These are phyloP conservation scores for Peribatodes rhomboidaria DNA, from an alignment of 2,888 invertebrate species.

Conservation along the genomic window DNA sequence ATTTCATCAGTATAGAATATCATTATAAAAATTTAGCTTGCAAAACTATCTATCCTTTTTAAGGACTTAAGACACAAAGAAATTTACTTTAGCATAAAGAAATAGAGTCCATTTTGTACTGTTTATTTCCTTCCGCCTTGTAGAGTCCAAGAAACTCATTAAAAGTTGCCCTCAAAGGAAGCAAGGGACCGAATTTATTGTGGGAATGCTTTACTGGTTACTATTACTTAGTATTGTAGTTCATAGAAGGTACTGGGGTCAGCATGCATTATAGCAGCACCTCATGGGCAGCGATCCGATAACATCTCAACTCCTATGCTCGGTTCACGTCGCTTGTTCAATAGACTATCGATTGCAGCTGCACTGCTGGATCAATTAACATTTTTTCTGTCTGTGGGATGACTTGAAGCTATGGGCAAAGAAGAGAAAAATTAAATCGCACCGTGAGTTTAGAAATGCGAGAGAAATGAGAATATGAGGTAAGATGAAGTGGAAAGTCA, in stretches of 20 bases:
- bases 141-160: slow-evolving; percentile 57
- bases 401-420: no score
- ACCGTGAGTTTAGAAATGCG: no score
- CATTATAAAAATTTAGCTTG: slow-evolving; percentile 1
- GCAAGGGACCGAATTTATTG: slow-evolving; percentile 49
- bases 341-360: no score
- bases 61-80: slow-evolving; percentile 31
- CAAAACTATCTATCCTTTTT: slow-evolving; percentile 32
- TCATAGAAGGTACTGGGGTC: slow-evolving; percentile 1
- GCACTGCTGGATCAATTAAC: no score
- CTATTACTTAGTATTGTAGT: slow-evolving; percentile 31
- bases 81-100: slow-evolving; percentile 24
- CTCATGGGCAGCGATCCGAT: not conserved
- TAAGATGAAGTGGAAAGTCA: no score
- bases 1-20: not conserved
- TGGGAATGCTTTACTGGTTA: slow-evolving; percentile 13
- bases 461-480: no score
- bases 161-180: slow-evolving; percentile 54
- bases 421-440: no score
- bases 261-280: not conserved
- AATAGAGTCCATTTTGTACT: slow-evolving; percentile 35
- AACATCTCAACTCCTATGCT: not conserved
- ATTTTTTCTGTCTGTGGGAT: no score
- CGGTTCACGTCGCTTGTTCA: not conserved
- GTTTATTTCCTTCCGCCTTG: slow-evolving; percentile 20